A percentile compares a stretch with the other conserved stretches of the same genome.
Conservation (phyloP, 1,140 invertebrate species). For the Leptoteleia sp. region DNA sequence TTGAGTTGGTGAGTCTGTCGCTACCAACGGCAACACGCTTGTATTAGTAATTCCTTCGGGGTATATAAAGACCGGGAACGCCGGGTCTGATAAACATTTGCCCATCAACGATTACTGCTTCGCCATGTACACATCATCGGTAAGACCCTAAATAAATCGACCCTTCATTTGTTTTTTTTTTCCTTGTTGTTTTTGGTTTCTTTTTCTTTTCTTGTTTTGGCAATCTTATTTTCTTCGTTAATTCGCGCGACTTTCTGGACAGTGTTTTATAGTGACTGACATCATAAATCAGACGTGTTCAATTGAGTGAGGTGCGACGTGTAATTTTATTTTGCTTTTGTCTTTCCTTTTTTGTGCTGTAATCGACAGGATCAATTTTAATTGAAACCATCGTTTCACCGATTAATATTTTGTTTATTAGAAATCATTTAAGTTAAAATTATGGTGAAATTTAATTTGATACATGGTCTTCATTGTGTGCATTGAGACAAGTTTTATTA, state of each 20-base stretch:
- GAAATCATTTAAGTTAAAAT: too few species aligned
- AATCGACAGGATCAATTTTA: too few species aligned
- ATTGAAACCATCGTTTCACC: too few species aligned
- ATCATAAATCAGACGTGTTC: constrained; percentile 14
- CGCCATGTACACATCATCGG: constrained; percentile 76
- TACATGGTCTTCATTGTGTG: too few species aligned
- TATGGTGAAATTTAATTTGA: too few species aligned
- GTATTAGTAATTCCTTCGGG: constrained; percentile 69
- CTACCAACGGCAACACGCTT: constrained; percentile 47
- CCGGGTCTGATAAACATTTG: constrained; percentile 75
- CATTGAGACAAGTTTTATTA: too few species aligned
- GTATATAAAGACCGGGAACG: constrained; percentile 75
- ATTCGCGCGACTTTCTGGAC: constrained; percentile 12
- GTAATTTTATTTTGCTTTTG: constrained; percentile 30
- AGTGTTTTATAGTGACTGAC: constrained; percentile 27
- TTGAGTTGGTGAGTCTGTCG: constrained; percentile 55
- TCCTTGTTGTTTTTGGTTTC: too few species aligned
- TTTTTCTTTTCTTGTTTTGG: too few species aligned
- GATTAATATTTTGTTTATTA: too few species aligned
- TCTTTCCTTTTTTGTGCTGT: too few species aligned
- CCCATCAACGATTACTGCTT: constrained; percentile 76
- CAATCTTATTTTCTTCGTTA: constrained; percentile 16
- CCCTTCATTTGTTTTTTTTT: too few species aligned
- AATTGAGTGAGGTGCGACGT: constrained; percentile 40
- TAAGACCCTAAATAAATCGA: constrained; percentile 65